Base-by-base conservation (phyloP, 1,140 invertebrate genomes). In the Galendromus occidentalis region DNA sequence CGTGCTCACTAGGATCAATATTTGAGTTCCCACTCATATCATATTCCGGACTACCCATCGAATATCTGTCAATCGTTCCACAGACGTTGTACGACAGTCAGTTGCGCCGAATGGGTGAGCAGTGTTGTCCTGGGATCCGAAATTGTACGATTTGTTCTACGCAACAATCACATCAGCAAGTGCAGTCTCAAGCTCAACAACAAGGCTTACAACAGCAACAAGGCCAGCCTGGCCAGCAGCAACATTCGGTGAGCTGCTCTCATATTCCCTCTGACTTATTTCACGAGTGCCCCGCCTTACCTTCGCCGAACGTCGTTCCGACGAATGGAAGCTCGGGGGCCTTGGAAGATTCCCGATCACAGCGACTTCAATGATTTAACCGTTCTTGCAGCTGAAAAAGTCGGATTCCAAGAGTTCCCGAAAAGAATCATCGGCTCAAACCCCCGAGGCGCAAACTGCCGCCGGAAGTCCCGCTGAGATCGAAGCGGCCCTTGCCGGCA, bases 401-500 rank as follows among this genome's bases (percentile, higher is more conserved):
- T 59, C 51, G 51, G 51, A 59, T 33, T 59, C 51, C 14, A 59
- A 59, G 20, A 59, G 51, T 33, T 59, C 51, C 14, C 51, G 51
- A 14, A 59, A 59, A 22, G 51, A 59, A 33, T 59, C 51, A 33
- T 29, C 51, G 12, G 51, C 51, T 25, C 51, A 59, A 33, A 59
- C 51, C 33, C 51, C 51, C 33, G 51, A 59, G 51, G 51, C 51
- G 51, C 51, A 17, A 33, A 33, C 25, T 25, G 51, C 25, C 12
- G 51, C 51, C 20, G 51, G 51, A 17, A 59, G 51, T 39, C 47
- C 64, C 18, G 41, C 68, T 51, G 44, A 67, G n/a, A 22, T 63
- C 51, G 65, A 67, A 66, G 67, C 67, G 14, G 65, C 39, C 29
- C 51, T 59, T 22, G 41, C 67, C 9, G 67, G 59, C 18, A 69